Conservation (phyloP, 2,113 vertebrate species). For the Engraulis encrasicolus region DNA sequence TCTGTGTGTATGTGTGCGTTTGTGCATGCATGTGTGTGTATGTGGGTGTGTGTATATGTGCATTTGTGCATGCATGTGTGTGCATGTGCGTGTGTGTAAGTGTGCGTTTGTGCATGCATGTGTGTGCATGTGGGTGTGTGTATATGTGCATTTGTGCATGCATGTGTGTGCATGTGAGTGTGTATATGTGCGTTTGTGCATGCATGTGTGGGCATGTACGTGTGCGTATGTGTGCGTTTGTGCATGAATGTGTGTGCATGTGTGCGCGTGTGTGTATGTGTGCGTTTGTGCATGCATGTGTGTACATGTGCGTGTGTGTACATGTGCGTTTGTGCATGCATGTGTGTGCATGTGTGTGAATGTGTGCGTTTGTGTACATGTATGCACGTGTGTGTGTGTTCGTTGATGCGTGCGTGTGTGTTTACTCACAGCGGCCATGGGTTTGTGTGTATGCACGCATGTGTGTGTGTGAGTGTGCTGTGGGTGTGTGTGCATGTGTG, state of each 20-base stretch:
- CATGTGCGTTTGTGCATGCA: too few species aligned
- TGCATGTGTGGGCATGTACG: background rate
- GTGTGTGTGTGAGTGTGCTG: too few species aligned
- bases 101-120: too few species aligned
- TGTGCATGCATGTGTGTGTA: too few species aligned
- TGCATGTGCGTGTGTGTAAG: constrained; percentile 16
- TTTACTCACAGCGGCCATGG: too few species aligned
- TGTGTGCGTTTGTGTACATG: constrained; percentile 13
- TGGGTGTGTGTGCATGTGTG: background rate
- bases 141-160: too few species aligned
- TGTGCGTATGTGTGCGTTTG: background rate
- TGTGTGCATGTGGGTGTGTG: too few species aligned
- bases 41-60: background rate
- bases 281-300: background rate
- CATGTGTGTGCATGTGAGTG: too few species aligned
- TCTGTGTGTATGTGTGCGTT: too few species aligned
- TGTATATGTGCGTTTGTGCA: background rate
- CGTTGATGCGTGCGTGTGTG: constrained; percentile 17
- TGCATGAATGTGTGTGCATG: background rate
- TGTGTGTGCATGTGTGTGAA: background rate
- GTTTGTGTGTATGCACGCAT: background rate
- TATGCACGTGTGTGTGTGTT: too few species aligned
- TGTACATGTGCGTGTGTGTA: background rate
- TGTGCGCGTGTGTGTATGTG: constrained; percentile 20
- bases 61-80: background rate